phyloP scores from a whole-genome alignment of 2,113 vertebrate species.

The Procavia capensis region DNA sequence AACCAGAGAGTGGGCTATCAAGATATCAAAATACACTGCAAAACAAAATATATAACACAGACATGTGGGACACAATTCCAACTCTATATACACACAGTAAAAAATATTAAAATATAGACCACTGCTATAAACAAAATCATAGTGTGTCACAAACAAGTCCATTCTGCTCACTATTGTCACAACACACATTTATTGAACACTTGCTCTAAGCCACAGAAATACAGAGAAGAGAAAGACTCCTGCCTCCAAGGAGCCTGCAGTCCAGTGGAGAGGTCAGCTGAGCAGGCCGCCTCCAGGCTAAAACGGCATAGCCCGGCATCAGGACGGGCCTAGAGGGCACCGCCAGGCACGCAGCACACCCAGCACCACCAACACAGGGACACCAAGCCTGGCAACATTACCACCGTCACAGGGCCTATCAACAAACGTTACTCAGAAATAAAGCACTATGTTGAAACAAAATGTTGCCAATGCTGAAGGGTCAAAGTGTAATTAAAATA shows the following conservation, averaged over 20 bases:
- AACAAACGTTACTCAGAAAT: background rate
- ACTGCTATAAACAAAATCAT: background rate
- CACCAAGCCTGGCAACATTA: rapidly evolving
- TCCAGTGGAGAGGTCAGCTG: background rate
- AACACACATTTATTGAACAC: background rate
- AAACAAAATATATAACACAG: background rate
- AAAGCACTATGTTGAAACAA: background rate
- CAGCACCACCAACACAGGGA: rapidly evolving
- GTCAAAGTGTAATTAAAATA: background rate
- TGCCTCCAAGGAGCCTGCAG: background rate
- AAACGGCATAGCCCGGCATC: rapidly evolving
- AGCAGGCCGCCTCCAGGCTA: background rate
- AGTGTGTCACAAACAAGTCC: background rate
- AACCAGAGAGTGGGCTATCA: no score
- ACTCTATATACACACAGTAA: background rate
- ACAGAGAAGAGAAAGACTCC: background rate
- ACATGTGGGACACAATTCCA: background rate
- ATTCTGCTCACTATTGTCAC: background rate
- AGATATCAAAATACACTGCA: background rate
- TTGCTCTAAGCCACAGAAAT: background rate
- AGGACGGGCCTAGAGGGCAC: background rate
- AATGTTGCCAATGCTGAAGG: background rate
- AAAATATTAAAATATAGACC: background rate
- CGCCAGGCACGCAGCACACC: rapidly evolving
- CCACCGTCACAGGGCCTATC: background rate